Evolutionary conservation across 2,113 vertebrate genomes (phyloP).

Genomic region (Blennius ocellaris): DNA sequence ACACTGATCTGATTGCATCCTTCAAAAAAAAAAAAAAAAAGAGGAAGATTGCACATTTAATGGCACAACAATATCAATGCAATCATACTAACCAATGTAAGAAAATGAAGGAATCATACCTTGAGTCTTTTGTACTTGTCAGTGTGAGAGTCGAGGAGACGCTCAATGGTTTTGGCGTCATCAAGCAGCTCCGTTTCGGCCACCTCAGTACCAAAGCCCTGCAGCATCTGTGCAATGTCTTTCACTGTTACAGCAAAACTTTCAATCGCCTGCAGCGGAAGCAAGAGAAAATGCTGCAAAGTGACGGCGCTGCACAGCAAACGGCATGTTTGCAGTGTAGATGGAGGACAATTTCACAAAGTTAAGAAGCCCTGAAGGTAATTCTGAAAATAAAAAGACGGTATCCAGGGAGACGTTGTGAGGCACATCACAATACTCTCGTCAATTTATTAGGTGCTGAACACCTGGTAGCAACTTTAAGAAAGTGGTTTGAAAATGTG

Average conservation of each 20-base stretch:
- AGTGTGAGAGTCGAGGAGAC: conserved; percentile 86
- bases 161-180: conserved; percentile 86
- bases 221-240: conserved; percentile 96
- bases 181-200: conserved; percentile 90
- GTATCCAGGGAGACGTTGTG: background rate
- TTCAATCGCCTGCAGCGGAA: conserved; percentile 91
- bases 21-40: conserved; percentile 56
- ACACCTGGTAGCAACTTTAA: background rate
- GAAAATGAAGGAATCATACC: conserved; percentile 73
- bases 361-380: background rate
- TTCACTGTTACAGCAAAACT: conserved; percentile 96
- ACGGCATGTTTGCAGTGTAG: background rate
- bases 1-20: conserved; percentile 92
- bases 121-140: conserved; percentile 93
- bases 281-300: conserved; percentile 8
- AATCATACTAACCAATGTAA: background rate
- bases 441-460: background rate
- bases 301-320: background rate
- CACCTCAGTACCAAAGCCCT: conserved; percentile 93
- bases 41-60: background rate
- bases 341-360: background rate
- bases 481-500: background rate
- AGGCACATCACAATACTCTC: background rate
- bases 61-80: background rate
- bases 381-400: background rate